phyloP scores from a whole-genome alignment of 2,888 invertebrate genomes.

The Linnaemya tessellans region DNA sequence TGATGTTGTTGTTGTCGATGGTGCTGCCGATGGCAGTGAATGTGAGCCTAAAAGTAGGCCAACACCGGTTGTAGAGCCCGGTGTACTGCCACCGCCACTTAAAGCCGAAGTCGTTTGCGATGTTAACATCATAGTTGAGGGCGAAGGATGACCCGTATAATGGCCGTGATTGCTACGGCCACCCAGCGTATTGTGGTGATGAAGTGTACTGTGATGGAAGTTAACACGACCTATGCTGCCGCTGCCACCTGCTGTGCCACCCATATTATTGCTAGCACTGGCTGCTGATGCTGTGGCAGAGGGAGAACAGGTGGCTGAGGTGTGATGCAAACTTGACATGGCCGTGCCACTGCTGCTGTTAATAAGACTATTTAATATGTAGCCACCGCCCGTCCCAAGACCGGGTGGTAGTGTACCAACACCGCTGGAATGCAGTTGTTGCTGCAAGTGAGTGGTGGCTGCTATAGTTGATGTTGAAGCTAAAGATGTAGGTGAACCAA shows the following conservation, averaged over 20 bases:
- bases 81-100: conserved; percentile 75
- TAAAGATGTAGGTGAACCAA: conserved; percentile 81
- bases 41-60: conserved; percentile 77
- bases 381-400: conserved; percentile 79
- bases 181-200: conserved; percentile 76
- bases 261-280: conserved; percentile 26
- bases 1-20: conserved; percentile 79
- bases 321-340: conserved; percentile 66
- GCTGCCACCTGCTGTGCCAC: conserved; percentile 50
- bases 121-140: conserved; percentile 75
- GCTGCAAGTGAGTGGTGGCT: conserved; percentile 75
- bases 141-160: conserved; percentile 67
- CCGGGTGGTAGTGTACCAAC: conserved; percentile 80
- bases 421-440: conserved; percentile 73
- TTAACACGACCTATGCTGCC: conserved; percentile 72
- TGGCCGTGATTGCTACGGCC: conserved; percentile 69
- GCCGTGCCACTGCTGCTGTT: conserved; percentile 72
- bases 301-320: conserved; percentile 54
- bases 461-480: conserved; percentile 79
- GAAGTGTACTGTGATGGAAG: conserved; percentile 73
- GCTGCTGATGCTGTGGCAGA: conserved; percentile 43
- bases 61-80: conserved; percentile 76
- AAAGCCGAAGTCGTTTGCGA: conserved; percentile 75
- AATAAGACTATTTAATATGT: conserved; percentile 78
- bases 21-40: conserved; percentile 73